Percentiles rank a stretch among this genome's conserved stretches.
These are phyloP conservation scores for Cataglyphis rosenhaueri DNA, from an alignment of 2,888 invertebrate species.

Conservation along the genomic window DNA sequence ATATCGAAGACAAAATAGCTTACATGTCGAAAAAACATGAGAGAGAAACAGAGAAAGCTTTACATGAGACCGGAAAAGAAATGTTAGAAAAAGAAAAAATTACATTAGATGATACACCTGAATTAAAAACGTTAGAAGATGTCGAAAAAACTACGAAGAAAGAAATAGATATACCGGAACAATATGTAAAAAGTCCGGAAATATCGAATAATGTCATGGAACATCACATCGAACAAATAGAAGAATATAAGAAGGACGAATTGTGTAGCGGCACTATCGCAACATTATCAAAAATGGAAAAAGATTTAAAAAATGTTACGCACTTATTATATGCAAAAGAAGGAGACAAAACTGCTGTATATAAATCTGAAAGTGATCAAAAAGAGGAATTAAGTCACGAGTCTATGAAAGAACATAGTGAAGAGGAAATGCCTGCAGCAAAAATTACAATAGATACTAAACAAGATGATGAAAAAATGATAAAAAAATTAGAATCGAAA, in stretches of 20 bases:
- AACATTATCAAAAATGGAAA: neutral
- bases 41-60: neutral
- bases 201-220: neutral
- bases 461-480: neutral
- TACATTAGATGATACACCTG: neutral
- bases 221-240: neutral
- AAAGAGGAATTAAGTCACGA: constrained; percentile 12
- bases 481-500: constrained; percentile 1
- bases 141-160: neutral
- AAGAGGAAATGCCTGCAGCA: neutral
- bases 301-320: constrained; percentile 11
- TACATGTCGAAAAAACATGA: neutral
- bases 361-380: constrained; percentile 1
- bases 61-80: neutral
- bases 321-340: neutral
- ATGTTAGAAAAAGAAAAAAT: neutral
- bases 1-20: neutral
- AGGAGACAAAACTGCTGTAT: neutral
- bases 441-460: neutral
- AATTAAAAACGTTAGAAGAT: neutral
- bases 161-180: neutral
- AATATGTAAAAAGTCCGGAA: neutral
- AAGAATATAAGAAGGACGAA: neutral
- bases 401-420: neutral
- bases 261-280: neutral